A percentile compares a stretch with the other conserved stretches of the same genome.
These are phyloP conservation scores for Hippocampus guttulatus DNA, from an alignment of 2,113 vertebrate species.

Conservation along the genomic window DNA sequence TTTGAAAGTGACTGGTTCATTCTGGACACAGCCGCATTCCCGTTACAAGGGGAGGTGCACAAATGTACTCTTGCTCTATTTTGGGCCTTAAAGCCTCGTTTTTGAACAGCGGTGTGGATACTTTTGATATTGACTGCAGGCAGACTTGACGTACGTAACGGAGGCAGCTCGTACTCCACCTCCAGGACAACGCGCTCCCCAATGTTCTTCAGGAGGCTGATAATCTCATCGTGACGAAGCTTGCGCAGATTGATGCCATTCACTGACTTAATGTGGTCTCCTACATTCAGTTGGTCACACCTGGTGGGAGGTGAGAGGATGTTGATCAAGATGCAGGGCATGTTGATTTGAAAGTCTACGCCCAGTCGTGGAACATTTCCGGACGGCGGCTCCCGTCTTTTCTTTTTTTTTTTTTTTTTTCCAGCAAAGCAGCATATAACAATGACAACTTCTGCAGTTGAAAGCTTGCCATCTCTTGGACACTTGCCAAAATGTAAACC, in stretches of 20 bases:
- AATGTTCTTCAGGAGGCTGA: constrained; percentile 93
- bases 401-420: neutral
- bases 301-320: constrained; percentile 55
- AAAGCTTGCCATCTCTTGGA: neutral
- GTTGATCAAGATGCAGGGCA: neutral
- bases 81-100: neutral
- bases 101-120: neutral
- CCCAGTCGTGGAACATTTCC: neutral
- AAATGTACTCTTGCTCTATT: no score
- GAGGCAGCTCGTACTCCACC: constrained; percentile 93
- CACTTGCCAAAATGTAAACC: neutral
- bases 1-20: no score
- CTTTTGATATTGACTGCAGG: neutral
- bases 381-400: neutral
- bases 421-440: neutral
- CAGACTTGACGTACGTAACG: constrained; percentile 73
- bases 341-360: neutral
- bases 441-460: neutral
- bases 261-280: constrained; percentile 94
- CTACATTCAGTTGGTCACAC: constrained; percentile 93
- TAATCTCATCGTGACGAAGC: constrained; percentile 93
- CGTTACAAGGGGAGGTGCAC: no score
- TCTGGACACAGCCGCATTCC: no score
- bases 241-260: constrained; percentile 93
- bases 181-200: constrained; percentile 94